These are phyloP conservation scores for Catharus fuscescens DNA, from an alignment of 2,113 vertebrate species.

Conservation along the genomic window DNA sequence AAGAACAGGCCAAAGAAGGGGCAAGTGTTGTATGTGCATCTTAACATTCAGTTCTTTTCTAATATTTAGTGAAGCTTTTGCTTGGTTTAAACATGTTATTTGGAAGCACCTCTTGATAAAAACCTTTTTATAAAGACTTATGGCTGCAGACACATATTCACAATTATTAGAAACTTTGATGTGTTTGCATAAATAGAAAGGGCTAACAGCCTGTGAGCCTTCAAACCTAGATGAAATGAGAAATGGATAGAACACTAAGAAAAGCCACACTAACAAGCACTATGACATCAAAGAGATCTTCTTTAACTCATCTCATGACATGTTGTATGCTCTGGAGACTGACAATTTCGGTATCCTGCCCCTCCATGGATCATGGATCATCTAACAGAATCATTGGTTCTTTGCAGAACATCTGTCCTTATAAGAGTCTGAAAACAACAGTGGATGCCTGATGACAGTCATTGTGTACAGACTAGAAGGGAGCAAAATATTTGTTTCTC, in stretches of 20 bases:
- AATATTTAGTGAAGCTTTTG: background rate
- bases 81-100: background rate
- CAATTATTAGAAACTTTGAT: background rate
- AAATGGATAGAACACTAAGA: background rate
- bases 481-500: background rate
- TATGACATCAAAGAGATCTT: background rate
- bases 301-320: background rate
- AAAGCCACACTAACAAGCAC: background rate
- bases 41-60: background rate
- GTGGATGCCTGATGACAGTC: background rate
- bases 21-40: background rate
- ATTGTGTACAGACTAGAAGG: background rate
- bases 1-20: background rate
- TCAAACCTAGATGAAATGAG: background rate
- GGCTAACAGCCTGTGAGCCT: background rate
- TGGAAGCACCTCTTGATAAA: background rate
- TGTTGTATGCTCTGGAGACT: background rate
- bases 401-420: background rate
- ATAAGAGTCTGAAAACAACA: background rate
- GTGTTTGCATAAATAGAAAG: background rate
- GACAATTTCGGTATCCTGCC: rapidly evolving
- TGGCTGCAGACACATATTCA: background rate
- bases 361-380: background rate
- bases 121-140: background rate
- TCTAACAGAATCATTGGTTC: background rate